Evolutionary conservation across 2,888 invertebrate species (phyloP), one percentile per base, ranked within the genome.

Genomic region (Hanleya hanleyi): DNA sequence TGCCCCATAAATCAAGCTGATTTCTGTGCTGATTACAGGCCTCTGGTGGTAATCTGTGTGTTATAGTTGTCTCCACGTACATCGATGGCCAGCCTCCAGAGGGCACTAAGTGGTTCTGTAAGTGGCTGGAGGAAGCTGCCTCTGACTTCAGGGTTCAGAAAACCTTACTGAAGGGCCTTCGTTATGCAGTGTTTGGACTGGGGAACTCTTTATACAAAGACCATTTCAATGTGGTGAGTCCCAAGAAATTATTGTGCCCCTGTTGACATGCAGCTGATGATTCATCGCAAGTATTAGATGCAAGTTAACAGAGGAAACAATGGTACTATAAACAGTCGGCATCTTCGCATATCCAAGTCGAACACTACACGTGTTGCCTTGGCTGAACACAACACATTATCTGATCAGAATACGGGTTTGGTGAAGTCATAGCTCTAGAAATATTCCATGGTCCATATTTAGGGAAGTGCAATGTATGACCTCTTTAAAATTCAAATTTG

Each of bases 41-140:
- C 29, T 77, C 75, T 36, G 76, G 77, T 26, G 71, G 70, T 22
- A 75, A 70, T 50, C 76, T 81, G n/a, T 77, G 81, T 75, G 79
- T 93, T 15, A 91, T 93, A 76, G 83, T 93, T 38, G 80, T 93
- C 18, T 92, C 93, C 26, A 93, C 93, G 0, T 92, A 92, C 79
- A 88, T 88, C 1, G 92, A 92, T 73, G 93, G 93, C 18, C 78
- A 84, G 9, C 92, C 93, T 29, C 92, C 92, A 49, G 90, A 90
- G 33, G 85, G 86, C 37, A 88, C 91, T 15, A 77, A 85, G 36
- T 92, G 92, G 92, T 92, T 93, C 83, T 91, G 88, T 79, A 91
- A 92, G 76, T 93, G 92, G 91, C 80, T 93, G 29, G 86, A 91
- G 67, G 93, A 93, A 77, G 87, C 92, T 18, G 89, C 92, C 0